A percentile compares a stretch with the other conserved stretches of the same genome.
These are phyloP conservation scores for Glaucidium brasilianum DNA, from an alignment of 2,113 vertebrate genomes.

Conservation along the genomic window DNA sequence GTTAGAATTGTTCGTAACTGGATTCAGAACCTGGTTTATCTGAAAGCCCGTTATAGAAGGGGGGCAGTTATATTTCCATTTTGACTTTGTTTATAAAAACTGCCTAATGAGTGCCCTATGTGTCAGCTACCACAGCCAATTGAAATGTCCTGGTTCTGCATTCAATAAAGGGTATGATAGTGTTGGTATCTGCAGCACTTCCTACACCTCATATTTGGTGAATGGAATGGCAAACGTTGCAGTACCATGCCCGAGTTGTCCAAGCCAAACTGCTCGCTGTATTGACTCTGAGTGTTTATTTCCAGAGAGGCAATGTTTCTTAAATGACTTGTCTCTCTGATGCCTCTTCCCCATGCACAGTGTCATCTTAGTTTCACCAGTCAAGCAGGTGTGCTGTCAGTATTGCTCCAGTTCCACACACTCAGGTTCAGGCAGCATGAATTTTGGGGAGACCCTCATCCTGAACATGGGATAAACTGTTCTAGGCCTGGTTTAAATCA, in stretches of 20 bases:
- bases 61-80: not conserved
- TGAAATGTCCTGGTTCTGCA: not conserved
- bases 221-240: not conserved
- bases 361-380: not conserved
- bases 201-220: not conserved
- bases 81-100: not conserved
- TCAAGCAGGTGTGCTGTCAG: accelerated
- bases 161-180: not conserved
- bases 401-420: not conserved
- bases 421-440: accelerated
- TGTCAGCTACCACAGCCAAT: not conserved
- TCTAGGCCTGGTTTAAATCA: not conserved
- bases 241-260: not conserved
- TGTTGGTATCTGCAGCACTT: not conserved
- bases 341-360: accelerated
- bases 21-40: not conserved
- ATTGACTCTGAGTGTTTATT: not conserved
- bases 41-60: not conserved
- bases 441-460: not conserved
- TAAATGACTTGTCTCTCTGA: accelerated
- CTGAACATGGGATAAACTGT: not conserved
- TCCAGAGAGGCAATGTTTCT: not conserved
- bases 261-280: not conserved
- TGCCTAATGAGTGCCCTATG: not conserved
- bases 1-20: not conserved